These are phyloP conservation scores for Rotaria sp. DNA, from an alignment of 2,888 invertebrate species.

Conservation along the genomic window DNA sequence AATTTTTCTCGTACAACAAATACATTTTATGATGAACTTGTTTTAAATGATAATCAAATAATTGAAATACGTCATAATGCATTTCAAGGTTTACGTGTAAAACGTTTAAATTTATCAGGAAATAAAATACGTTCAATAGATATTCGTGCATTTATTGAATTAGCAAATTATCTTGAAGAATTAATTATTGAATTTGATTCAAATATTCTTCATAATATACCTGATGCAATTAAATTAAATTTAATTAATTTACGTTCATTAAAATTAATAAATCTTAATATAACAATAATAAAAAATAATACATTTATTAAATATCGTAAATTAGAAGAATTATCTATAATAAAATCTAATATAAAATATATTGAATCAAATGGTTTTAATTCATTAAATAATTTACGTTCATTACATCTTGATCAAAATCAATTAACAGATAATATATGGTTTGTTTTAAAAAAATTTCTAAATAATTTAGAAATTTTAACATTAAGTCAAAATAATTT, in stretches of 20 bases:
- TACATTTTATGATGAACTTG: constrained; percentile 39
- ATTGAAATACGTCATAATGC: neutral
- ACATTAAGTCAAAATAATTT: constrained; percentile 32
- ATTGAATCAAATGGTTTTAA: constrained; percentile 9
- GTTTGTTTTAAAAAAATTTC: neutral
- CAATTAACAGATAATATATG: neutral
- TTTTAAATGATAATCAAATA: constrained; percentile 39
- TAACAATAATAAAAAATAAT: neutral
- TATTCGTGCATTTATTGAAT: constrained; percentile 25
- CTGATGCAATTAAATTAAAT: constrained; percentile 29
- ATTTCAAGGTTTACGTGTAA: constrained; percentile 37
- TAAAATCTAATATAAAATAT: neutral
- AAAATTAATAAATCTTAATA: neutral
- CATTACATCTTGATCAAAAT: constrained; percentile 33
- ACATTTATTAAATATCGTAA: constrained; percentile 32
- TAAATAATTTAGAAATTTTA: constrained; percentile 18
- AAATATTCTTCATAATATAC: neutral
- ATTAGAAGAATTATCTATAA: constrained; percentile 27
- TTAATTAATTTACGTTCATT: constrained; percentile 31
- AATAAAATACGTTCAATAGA: constrained; percentile 34
- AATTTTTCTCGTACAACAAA: constrained; percentile 32
- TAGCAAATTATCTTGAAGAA: constrained; percentile 39
- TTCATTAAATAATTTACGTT: neutral
- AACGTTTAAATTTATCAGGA: constrained; percentile 35
- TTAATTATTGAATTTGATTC: constrained; percentile 32